phyloP scores from a whole-genome alignment of 2,113 vertebrate species.

The Typhlomys cinereus region DNA sequence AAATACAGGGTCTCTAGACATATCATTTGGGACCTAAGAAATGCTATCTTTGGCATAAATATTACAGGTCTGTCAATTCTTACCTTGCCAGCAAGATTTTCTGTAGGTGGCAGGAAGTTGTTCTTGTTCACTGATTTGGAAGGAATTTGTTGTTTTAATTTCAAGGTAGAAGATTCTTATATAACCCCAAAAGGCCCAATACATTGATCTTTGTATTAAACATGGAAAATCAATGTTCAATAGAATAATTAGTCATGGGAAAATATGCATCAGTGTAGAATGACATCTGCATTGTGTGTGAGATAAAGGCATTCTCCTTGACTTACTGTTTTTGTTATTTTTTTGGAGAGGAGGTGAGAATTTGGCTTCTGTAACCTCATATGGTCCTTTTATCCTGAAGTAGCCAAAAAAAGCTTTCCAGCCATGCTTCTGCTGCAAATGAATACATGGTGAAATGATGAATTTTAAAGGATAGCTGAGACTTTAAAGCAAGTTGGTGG shows the following conservation, averaged over 20 bases:
- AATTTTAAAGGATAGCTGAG: not conserved
- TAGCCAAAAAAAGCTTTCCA: not conserved
- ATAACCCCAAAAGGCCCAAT: constrained; percentile 34
- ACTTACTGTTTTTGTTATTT: not conserved
- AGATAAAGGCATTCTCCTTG: not conserved
- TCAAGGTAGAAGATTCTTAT: constrained; percentile 57
- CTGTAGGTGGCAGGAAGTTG: constrained; percentile 67
- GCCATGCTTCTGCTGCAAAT: not conserved
- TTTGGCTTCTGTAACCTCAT: not conserved
- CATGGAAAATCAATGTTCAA: constrained; percentile 45
- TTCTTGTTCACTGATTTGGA: constrained; percentile 71
- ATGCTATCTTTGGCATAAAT: constrained; percentile 73
- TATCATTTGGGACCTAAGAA: constrained; percentile 59
- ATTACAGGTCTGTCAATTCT: constrained; percentile 71
- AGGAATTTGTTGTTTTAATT: constrained; percentile 63
- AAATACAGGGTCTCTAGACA: constrained; percentile 41
- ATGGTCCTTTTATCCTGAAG: not conserved
- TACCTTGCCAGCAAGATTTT: constrained; percentile 64
- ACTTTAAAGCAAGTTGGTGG: not conserved
- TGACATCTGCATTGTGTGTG: not conserved
- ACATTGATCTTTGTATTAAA: constrained; percentile 50
- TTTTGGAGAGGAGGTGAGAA: no score
- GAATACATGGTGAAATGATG: no score
- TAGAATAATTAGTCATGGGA: constrained; percentile 7
- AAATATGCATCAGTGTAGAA: not conserved